These are phyloP conservation scores for Leptopilina clavipes DNA, from an alignment of 1,140 invertebrate species.

Conservation along the genomic window DNA sequence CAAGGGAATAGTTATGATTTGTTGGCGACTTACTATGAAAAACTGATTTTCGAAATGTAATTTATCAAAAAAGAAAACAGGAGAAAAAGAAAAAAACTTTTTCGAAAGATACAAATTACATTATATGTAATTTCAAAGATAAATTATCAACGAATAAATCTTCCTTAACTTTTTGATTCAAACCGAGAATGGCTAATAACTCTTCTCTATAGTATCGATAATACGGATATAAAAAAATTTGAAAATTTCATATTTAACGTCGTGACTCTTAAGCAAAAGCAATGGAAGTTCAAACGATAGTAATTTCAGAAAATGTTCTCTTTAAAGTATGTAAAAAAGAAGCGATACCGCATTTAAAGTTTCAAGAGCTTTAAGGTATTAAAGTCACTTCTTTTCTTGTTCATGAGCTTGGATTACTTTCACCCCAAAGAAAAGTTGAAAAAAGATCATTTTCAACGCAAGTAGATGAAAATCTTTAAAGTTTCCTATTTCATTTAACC, in stretches of 20 bases:
- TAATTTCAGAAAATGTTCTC: not conserved
- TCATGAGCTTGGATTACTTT: constrained; percentile 5
- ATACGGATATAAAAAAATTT: not conserved
- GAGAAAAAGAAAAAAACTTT: not conserved
- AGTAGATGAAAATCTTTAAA: not conserved
- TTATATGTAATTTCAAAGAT: not conserved
- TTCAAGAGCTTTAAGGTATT: not conserved
- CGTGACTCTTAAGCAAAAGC: not conserved
- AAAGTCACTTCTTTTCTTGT: not conserved
- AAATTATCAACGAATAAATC: not conserved
- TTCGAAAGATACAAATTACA: not conserved
- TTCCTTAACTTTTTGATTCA: not conserved
- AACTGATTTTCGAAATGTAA: not conserved
- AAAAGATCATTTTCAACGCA: not conserved
- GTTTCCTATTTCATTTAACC: not conserved
- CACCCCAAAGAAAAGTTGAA: not conserved
- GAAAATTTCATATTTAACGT: not conserved
- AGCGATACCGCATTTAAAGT: not conserved
- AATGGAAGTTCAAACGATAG: not conserved
- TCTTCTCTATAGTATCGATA: not conserved
- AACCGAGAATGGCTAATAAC: not conserved
- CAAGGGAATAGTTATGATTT: not conserved
- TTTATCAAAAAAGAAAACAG: not conserved
- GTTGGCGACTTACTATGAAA: not conserved
- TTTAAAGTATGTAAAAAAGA: not conserved